These are phyloP conservation scores for Lepidurus packardi DNA, from an alignment of 1,140 invertebrate species.

Conservation along the genomic window DNA sequence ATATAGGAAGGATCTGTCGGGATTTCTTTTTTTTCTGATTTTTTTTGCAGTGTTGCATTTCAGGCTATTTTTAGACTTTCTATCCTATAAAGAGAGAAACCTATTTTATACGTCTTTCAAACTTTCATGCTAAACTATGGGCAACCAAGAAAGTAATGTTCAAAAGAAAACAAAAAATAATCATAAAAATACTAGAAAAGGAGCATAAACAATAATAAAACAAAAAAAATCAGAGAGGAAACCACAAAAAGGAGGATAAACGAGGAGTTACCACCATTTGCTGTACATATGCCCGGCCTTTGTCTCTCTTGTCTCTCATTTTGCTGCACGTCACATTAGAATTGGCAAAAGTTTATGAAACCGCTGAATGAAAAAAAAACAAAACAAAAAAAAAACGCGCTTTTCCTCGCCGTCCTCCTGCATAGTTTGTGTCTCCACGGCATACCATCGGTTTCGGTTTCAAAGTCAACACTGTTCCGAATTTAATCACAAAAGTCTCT, in stretches of 20 bases:
- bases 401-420: background rate
- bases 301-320: background rate
- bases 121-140: background rate
- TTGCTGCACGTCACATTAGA: background rate
- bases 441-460: background rate
- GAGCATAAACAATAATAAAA: constrained; percentile 4
- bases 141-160: background rate
- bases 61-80: constrained; percentile 8
- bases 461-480: background rate
- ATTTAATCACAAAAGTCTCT: background rate
- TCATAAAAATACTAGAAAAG: background rate
- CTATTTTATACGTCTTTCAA: constrained; percentile 5
- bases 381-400: background rate
- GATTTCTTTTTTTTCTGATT: background rate
- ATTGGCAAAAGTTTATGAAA: background rate
- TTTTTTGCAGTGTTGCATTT: constrained; percentile 4
- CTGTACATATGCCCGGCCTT: constrained; percentile 16
- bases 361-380: background rate
- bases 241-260: background rate
- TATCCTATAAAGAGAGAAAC: constrained; percentile 2
- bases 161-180: background rate
- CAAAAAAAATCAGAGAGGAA: background rate
- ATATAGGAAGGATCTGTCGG: background rate
- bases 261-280: constrained; percentile 13
- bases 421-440: background rate